Conservation (phyloP, 2,113 vertebrate species). For the Hippopotamus amphibius region DNA sequence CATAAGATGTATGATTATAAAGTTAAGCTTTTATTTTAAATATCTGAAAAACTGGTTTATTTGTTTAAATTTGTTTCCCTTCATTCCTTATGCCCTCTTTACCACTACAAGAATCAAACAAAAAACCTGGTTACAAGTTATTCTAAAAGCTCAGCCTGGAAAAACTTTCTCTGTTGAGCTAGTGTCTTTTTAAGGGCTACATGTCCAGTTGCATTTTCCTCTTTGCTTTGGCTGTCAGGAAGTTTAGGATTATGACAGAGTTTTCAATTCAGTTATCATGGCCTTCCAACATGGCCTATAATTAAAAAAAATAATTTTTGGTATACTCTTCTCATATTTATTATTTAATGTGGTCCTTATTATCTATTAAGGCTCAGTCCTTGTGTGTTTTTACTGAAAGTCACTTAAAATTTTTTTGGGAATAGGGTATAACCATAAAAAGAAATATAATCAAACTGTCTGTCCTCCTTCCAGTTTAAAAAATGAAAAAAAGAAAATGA, state of each 20-base stretch:
- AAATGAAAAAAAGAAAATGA: neutral
- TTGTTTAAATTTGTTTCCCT: neutral
- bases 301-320: neutral
- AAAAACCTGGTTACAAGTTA: neutral
- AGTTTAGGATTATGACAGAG: neutral
- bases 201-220: neutral
- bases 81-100: neutral
- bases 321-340: neutral
- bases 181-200: neutral
- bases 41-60: conserved; percentile 20
- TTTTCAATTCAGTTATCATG: neutral
- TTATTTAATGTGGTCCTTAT: conserved; percentile 2
- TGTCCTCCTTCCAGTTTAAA: conserved; percentile 6
- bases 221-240: neutral
- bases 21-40: conserved; percentile 34
- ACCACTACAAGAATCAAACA: neutral
- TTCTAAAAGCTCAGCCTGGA: neutral
- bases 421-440: conserved; percentile 27
- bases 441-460: neutral
- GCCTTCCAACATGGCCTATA: neutral
- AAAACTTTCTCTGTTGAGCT: neutral
- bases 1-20: conserved; percentile 1
- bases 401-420: conserved; percentile 28
- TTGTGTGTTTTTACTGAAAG: conserved; percentile 25
- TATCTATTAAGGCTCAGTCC: neutral